phyloP scores from a whole-genome alignment of 1,140 invertebrate species.

The Aphaenogaster floridana region DNA sequence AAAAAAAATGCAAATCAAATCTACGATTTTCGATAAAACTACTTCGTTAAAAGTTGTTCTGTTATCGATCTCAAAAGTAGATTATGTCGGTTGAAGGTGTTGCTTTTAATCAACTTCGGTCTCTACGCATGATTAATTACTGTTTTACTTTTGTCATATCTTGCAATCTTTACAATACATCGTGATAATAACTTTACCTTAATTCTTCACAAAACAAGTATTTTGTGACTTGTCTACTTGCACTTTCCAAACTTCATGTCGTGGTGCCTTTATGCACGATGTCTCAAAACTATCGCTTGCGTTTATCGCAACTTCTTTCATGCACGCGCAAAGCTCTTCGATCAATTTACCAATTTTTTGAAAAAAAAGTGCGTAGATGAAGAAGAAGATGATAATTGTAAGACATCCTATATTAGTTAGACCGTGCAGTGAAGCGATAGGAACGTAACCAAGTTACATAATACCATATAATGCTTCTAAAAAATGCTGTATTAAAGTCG shows the following conservation, averaged over 20 bases:
- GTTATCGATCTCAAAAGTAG: background rate
- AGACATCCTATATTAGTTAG: background rate
- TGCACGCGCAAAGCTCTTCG: background rate
- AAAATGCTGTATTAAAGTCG: background rate
- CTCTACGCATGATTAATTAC: conserved; percentile 27
- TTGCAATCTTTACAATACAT: background rate
- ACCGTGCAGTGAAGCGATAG: background rate
- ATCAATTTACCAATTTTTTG: background rate
- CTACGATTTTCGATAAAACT: conserved; percentile 8
- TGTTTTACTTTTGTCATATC: conserved; percentile 27
- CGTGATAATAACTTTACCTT: conserved; percentile 27
- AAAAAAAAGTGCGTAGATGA: background rate
- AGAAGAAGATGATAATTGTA: background rate
- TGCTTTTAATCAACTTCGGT: background rate
- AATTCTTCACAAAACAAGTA: background rate
- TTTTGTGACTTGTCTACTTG: conserved; percentile 35
- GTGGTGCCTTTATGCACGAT: background rate
- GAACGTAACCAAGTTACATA: background rate
- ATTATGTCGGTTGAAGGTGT: conserved; percentile 4
- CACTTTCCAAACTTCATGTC: conserved; percentile 24
- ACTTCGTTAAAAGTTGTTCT: conserved; percentile 20
- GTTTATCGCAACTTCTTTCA: conserved; percentile 13
- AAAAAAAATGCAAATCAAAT: background rate
- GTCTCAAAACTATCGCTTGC: background rate
- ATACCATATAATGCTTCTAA: background rate